Base-by-base conservation (phyloP, 2,797 vertebrate species). In the Bovichtus variegatus region DNA sequence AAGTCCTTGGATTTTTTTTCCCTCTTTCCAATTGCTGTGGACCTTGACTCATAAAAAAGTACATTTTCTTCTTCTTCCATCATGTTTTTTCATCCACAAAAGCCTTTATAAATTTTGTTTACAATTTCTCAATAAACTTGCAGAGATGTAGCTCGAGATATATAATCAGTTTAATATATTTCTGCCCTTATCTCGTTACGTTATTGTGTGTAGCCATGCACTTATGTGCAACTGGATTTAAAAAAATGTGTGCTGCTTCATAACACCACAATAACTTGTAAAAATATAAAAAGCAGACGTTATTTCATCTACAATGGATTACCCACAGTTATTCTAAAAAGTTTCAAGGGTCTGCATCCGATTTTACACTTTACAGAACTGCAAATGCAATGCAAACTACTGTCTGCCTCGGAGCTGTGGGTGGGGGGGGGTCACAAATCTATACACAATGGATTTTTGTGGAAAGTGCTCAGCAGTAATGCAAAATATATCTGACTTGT, bases 301-400 rank as follows among this genome's bases (percentile, higher is more conserved):
- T 31, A 78, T 71, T 72, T 41, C 49, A 57, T 31, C 53, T 51
- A 16, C 27, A 74, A 59, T 66, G 55, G 50, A 76, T 69, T 60
- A 67, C 41, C 34, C 49, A 27, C 55, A 59, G 60, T 54, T 70
- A 23, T 74, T 77, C 43, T 78, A 36, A 40, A 55, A 23, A 40
- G 51, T 66, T 81, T 63, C 36, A 47, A 76, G 59, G 47, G 59
- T 68, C 31, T 59, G 43, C n/a, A 51, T 23, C 18, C 58, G 12
- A 68, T 64, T 81, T 82, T 34, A 72, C 57, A 71, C 38, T n/a
- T 69, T 40, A 43, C 31, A 49, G 31, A 81, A 80, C 89, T 89
- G 77, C 64, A 80, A 85, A 85, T 72, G 40, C 9, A 25, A 25
- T 46, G 49, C 49, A 80, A 78, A 60, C 25, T 19, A 23, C 16